These are phyloP conservation scores for Lepidurus couesii DNA, from an alignment of 1,140 invertebrate genomes.

Conservation along the genomic window DNA sequence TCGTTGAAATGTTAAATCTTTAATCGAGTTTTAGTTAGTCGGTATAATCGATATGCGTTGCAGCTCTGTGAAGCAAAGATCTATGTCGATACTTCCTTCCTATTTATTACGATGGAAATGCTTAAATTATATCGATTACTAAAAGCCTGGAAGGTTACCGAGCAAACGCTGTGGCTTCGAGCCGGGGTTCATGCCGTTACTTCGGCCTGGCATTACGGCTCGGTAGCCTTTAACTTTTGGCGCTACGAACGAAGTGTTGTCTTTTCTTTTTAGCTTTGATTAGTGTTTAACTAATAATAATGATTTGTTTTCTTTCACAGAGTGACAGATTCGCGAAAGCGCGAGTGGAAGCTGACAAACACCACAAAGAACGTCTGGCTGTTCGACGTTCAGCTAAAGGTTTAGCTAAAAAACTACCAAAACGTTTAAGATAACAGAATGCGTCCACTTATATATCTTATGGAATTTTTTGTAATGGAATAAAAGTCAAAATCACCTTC, in stretches of 20 bases:
- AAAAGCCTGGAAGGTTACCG: too few relatives aligned
- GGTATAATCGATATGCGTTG: too few relatives aligned
- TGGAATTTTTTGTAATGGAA: background rate
- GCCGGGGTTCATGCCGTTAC: too few relatives aligned
- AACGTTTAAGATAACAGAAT: background rate
- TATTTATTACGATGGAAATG: too few relatives aligned
- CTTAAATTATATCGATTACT: too few relatives aligned
- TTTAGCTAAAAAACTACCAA: conserved; percentile 35
- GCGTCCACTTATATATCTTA: background rate
- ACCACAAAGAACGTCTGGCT: conserved; percentile 64
- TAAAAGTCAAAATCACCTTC: conserved; percentile 22
- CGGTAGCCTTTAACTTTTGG: background rate
- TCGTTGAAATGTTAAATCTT: too few relatives aligned
- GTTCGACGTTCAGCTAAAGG: conserved; percentile 59
- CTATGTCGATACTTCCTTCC: too few relatives aligned
- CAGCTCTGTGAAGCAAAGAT: too few relatives aligned
- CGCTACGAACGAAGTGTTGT: conserved; percentile 23
- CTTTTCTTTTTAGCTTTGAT: conserved; percentile 35
- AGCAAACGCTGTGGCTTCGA: too few relatives aligned
- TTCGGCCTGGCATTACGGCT: too few relatives aligned
- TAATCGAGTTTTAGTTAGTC: too few relatives aligned
- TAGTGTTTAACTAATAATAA: conserved; percentile 9
- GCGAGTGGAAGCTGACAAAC: conserved; percentile 51
- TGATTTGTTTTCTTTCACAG: conserved; percentile 41
- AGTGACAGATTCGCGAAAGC: conserved; percentile 47